Evolutionary conservation across 2,113 vertebrate species (phyloP).

Genomic region (Siniperca chuatsi): DNA sequence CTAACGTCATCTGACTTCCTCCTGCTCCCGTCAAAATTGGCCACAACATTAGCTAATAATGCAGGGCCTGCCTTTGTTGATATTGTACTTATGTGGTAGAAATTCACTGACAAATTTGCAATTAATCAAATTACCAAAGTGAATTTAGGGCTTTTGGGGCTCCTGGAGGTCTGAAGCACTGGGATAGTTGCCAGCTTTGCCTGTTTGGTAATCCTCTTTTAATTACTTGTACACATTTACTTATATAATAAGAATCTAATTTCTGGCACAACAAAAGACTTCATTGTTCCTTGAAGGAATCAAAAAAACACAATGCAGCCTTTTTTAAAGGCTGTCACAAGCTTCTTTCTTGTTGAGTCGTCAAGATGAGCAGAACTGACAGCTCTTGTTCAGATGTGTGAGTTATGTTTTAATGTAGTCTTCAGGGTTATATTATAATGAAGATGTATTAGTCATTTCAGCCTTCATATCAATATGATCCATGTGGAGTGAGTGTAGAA

Average conservation of each 20-base stretch:
- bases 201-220: conserved; percentile 5
- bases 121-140: not conserved
- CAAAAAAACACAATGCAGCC: not conserved
- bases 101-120: not conserved
- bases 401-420: conserved; percentile 39
- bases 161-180: not conserved
- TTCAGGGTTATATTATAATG: conserved; percentile 8
- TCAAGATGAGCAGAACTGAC: not conserved
- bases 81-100: not conserved
- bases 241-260: conserved; percentile 18
- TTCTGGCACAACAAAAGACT: conserved; percentile 31
- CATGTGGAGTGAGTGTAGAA: conserved; percentile 19
- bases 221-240: conserved; percentile 7
- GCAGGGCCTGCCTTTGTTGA: too few species aligned
- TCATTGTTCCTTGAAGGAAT: not conserved
- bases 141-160: not conserved
- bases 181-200: conserved; percentile 8
- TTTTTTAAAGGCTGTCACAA: conserved; percentile 1
- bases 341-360: conserved; percentile 1
- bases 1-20: too few species aligned
- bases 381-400: not conserved
- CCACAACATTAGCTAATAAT: not conserved
- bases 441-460: conserved; percentile 3
- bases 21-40: not conserved
- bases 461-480: conserved; percentile 21